Evolutionary conservation across 2,113 vertebrate genomes (phyloP).

Genomic region (Nipponia nippon): DNA sequence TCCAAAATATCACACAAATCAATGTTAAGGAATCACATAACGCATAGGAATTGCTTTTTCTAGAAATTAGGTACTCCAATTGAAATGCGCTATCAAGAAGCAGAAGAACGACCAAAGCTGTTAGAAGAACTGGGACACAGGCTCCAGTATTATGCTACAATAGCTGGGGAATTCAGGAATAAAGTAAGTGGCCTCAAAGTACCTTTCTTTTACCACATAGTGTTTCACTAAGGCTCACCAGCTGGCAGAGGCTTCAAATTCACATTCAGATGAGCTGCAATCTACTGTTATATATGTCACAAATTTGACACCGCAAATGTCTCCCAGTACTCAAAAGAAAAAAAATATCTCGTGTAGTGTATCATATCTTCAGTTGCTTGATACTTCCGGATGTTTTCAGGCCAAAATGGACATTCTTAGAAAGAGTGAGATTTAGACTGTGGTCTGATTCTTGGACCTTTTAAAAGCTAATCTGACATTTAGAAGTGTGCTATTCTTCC

Average conservation of each 20-base stretch:
- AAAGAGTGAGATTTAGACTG: neutral
- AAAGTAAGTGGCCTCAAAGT: constrained; percentile 49
- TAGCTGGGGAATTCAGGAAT: constrained; percentile 75
- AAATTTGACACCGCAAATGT: neutral
- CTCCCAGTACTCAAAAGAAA: neutral
- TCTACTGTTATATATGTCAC: neutral
- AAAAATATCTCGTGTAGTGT: neutral
- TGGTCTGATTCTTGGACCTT: neutral
- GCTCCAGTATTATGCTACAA: constrained; percentile 74
- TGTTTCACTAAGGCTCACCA: neutral
- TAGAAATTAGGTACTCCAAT: constrained; percentile 80
- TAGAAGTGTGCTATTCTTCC: neutral
- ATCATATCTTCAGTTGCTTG: neutral
- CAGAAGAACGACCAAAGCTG: constrained; percentile 71
- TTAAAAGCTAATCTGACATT: neutral
- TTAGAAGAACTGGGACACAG: constrained; percentile 74
- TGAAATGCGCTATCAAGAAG: constrained; percentile 76
- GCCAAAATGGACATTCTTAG: neutral
- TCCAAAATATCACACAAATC: neutral
- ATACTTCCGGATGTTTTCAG: neutral
- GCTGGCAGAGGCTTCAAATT: neutral
- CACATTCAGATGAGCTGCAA: neutral
- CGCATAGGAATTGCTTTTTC: neutral
- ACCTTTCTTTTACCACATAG: neutral
- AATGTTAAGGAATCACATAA: neutral